Evolutionary conservation across 2,797 vertebrate species (phyloP), one percentile per base, ranked within the genome.

Genomic region (Coregonus ussuriensis): DNA sequence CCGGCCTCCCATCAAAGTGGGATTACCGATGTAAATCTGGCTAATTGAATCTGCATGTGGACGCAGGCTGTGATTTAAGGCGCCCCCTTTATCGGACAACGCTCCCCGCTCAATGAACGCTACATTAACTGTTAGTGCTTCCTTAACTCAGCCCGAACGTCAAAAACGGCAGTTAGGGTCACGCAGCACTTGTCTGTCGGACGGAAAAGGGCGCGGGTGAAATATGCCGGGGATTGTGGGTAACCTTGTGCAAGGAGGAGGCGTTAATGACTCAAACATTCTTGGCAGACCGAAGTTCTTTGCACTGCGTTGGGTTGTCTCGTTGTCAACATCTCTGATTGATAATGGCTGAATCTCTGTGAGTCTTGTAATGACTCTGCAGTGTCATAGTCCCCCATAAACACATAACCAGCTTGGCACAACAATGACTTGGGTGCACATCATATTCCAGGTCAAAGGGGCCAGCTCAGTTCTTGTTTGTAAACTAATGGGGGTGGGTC

Each of bases 41-140:
- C 83, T 87, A 86, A 88, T 81, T 89, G 67, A 88, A 92, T 86
- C 86, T 89, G 89, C 80, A 87, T 82, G 81, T 80, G 79, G 83
- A 92, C 15, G 2, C 14, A 6, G 82, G 78, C 77, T 67, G 63
- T 92, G 85, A 92, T 93, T 90, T 90, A 89, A 90, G 81, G 9
- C 21, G 4, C 77, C 71, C 80, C 82, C 82, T 87, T 84, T 91
- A 80, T 86, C 75, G 68, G 79, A 84, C 80, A 84, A 83, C 74
- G 47, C 77, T 74, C 75, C 67, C 52, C 73, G 33, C 75, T 79
- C 69, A 65, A 71, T 81, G 83, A 53, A 85, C 86, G 84, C 86
- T 83, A 86, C 91, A 91, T 91, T 80, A 90, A 88, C 86, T 89
- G 82, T 77, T 76, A 70, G 31, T 76, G 86, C 82, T 86, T 77